These are phyloP conservation scores for Limnothrissa miodon DNA, from an alignment of 2,113 vertebrate genomes.

Conservation along the genomic window DNA sequence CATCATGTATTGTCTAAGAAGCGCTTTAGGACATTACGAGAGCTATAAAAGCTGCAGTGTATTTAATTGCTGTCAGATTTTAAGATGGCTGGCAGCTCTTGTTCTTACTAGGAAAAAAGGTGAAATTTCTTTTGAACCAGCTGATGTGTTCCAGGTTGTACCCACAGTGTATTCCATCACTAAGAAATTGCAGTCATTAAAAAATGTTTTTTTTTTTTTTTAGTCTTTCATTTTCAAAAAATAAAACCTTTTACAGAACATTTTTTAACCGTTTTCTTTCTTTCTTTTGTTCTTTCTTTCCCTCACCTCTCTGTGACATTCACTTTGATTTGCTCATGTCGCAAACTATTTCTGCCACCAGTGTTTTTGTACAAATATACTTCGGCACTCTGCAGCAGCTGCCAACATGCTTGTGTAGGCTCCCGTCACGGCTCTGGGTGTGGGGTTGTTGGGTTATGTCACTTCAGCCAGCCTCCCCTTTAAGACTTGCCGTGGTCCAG, in stretches of 20 bases:
- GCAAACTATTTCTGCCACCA: not conserved
- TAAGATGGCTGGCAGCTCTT: not conserved
- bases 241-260: too few species aligned
- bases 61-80: not conserved
- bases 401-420: not conserved
- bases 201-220: too few species aligned
- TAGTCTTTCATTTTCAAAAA: too few species aligned
- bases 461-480: not conserved
- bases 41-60: not conserved
- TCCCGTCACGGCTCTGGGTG: not conserved
- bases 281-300: slow-evolving; percentile 22
- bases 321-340: not conserved
- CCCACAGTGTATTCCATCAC: not conserved
- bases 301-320: not conserved
- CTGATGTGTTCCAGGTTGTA: not conserved
- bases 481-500: not conserved
- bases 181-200: not conserved
- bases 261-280: slow-evolving; percentile 18
- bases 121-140: not conserved
- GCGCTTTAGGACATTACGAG: not conserved
- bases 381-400: not conserved
- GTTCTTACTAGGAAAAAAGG: not conserved
- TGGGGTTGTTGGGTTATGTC: not conserved
- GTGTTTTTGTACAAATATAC: not conserved
- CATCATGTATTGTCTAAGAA: not conserved